phyloP scores from a whole-genome alignment of 2,888 invertebrate species.

The Xestia xanthographa region DNA sequence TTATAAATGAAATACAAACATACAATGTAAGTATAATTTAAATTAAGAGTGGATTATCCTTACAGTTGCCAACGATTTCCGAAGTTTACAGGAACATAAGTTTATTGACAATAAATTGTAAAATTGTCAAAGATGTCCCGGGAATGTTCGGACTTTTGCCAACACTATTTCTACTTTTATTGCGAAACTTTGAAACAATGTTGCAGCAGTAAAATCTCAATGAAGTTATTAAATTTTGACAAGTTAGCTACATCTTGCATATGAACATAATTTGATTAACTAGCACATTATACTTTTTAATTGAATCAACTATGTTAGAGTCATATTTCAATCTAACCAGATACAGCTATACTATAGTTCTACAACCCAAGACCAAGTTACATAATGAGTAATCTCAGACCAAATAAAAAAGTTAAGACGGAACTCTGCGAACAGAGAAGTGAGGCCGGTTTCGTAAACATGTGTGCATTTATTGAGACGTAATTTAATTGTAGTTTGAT shows the following conservation, averaged over 20 bases:
- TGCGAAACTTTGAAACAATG: constrained; percentile 29
- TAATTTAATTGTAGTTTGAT: no score
- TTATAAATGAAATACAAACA: not conserved
- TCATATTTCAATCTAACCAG: not conserved
- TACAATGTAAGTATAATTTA: not conserved
- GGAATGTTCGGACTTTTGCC: constrained; percentile 9
- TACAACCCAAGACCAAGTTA: not conserved
- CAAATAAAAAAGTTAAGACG: no score
- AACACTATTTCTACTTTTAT: constrained; percentile 41
- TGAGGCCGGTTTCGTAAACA: no score
- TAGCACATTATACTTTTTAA: no score
- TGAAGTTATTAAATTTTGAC: not conserved
- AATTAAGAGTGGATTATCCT: not conserved
- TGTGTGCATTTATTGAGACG: no score
- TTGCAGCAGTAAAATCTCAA: constrained; percentile 14
- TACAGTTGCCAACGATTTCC: not conserved
- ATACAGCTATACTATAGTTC: not conserved
- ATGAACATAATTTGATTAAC: not conserved
- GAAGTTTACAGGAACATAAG: not conserved
- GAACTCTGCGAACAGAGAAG: no score
- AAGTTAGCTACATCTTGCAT: constrained; percentile 1
- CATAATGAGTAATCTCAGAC: no score
- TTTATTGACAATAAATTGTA: constrained; percentile 28
- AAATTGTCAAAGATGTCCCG: constrained; percentile 11
- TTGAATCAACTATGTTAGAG: not conserved